These are phyloP conservation scores for Leucophora obtusa DNA, from an alignment of 2,888 invertebrate genomes.

Conservation along the genomic window DNA sequence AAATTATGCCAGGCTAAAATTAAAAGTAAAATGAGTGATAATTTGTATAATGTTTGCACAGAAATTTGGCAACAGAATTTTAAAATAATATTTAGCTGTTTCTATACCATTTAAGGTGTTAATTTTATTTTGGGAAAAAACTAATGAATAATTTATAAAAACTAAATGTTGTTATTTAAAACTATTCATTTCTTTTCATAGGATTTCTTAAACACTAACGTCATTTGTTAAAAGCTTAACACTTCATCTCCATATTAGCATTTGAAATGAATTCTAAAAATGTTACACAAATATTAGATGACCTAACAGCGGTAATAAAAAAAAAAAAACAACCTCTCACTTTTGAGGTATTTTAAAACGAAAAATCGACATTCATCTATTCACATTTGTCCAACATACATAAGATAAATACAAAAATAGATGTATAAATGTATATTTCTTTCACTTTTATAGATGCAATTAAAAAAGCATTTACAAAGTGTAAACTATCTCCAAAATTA, in stretches of 20 bases:
- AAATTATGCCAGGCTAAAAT: too few species aligned
- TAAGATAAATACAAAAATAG: background rate
- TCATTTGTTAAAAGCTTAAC: constrained; percentile 2
- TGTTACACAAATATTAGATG: constrained; percentile 5
- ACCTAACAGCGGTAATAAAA: background rate
- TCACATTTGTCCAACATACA: background rate
- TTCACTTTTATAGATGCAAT: background rate
- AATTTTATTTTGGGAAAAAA: background rate
- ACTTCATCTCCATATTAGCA: background rate
- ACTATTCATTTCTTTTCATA: background rate
- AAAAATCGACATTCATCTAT: background rate
- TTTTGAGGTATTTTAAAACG: background rate
- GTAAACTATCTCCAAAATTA: background rate
- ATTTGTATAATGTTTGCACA: too few species aligned
- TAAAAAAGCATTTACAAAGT: background rate
- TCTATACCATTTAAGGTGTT: background rate
- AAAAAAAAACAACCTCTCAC: background rate
- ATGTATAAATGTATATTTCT: background rate
- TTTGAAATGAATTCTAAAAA: background rate
- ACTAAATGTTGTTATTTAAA: background rate
- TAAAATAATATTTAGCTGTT: too few species aligned
- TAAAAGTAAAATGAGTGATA: too few species aligned
- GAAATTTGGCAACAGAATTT: too few species aligned
- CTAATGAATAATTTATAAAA: constrained; percentile 3
- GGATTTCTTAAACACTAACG: background rate